These are phyloP conservation scores for Itoplectis maculator DNA, from an alignment of 2,888 invertebrate genomes.

Conservation along the genomic window DNA sequence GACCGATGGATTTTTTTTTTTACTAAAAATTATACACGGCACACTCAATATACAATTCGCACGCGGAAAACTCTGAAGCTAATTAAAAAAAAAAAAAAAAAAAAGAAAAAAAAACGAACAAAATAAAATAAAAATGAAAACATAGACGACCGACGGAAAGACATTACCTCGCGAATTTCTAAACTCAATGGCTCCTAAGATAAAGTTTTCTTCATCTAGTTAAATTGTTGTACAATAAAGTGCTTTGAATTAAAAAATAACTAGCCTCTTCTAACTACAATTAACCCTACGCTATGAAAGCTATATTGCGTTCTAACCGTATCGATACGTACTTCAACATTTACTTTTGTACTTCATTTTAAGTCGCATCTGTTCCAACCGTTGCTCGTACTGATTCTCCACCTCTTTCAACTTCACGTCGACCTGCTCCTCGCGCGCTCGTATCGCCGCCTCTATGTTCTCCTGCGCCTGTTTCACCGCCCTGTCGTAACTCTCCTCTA, in stretches of 20 bases:
- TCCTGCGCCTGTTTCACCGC: constrained; percentile 86
- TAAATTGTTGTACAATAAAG: constrained; percentile 81
- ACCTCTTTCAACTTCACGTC: constrained; percentile 77
- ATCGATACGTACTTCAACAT: constrained; percentile 81
- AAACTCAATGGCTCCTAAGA: constrained; percentile 75
- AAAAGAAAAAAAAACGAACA: neutral
- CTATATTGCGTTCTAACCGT: constrained; percentile 80
- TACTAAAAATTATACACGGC: constrained; percentile 20
- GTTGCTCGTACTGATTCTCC: constrained; percentile 76
- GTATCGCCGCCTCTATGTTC: constrained; percentile 85
- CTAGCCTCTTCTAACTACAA: constrained; percentile 83
- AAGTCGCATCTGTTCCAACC: constrained; percentile 80
- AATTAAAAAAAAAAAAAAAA: constrained; percentile 10
- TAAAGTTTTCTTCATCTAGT: constrained; percentile 65
- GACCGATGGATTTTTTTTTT: constrained; percentile 36
- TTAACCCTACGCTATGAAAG: constrained; percentile 77
- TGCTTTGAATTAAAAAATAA: constrained; percentile 81
- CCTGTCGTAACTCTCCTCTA: constrained; percentile 88
- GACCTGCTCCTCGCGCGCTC: constrained; percentile 85
- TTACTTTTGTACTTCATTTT: constrained; percentile 83
- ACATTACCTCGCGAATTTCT: constrained; percentile 43
- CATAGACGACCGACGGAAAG: constrained; percentile 41
- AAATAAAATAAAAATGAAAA: constrained; percentile 9
- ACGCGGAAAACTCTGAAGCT: constrained; percentile 3
- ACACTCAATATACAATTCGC: constrained; percentile 50